phyloP scores from a whole-genome alignment of 2,797 vertebrate genomes.

The Dipus sagitta region DNA sequence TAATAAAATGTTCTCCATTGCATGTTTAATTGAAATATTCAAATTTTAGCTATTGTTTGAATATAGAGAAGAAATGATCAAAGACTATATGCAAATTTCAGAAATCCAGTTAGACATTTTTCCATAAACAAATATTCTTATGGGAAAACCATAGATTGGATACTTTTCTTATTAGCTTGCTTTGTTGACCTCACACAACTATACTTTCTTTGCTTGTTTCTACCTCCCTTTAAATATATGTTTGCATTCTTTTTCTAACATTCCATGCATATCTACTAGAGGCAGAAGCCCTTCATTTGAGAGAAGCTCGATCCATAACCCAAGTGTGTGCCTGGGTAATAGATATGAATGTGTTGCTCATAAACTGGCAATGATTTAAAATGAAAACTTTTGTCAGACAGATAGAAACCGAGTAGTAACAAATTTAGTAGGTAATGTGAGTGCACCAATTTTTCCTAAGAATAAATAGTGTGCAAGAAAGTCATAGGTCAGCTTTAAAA shows the following conservation, averaged over 20 bases:
- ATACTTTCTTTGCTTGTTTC: neutral
- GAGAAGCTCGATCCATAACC: neutral
- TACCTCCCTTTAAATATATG: neutral
- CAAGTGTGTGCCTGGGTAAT: neutral
- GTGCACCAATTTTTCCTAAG: conserved; percentile 67
- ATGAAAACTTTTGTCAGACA: conserved; percentile 65
- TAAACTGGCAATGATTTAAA: neutral
- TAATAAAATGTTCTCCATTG: neutral
- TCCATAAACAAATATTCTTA: no score
- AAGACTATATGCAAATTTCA: neutral
- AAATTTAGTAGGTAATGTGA: conserved; percentile 74
- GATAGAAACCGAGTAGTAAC: conserved; percentile 62
- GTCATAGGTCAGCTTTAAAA: conserved; percentile 45
- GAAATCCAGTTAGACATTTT: neutral
- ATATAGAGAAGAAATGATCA: neutral
- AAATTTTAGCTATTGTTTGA: neutral
- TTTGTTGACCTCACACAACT: neutral
- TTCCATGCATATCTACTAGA: neutral
- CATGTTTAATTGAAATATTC: neutral
- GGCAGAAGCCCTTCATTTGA: neutral
- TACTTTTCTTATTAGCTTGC: neutral
- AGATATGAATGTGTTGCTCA: neutral
- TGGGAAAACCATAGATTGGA: neutral
- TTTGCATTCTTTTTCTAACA: neutral
- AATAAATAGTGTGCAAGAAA: conserved; percentile 66